These are phyloP conservation scores for Ladona fulva DNA, from an alignment of 1,140 invertebrate species.

Conservation along the genomic window DNA sequence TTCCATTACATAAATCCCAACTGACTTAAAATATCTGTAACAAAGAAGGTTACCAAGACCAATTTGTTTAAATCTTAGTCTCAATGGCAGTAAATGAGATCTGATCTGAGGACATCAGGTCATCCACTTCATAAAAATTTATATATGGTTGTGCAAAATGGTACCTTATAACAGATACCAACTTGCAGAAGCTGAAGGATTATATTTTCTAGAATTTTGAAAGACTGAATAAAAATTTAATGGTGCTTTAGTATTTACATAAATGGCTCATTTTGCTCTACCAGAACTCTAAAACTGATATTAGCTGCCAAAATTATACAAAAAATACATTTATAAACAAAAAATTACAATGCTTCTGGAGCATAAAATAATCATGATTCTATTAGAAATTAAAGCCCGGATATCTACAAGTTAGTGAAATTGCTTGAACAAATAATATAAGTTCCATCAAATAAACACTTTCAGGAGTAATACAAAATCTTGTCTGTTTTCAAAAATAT, in stretches of 20 bases:
- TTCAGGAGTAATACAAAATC: neutral
- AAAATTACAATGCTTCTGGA: neutral
- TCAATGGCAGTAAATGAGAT: constrained; percentile 5
- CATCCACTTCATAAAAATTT: neutral
- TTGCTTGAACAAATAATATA: neutral
- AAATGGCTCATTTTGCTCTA: neutral
- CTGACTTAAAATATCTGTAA: constrained; percentile 8
- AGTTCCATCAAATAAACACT: neutral
- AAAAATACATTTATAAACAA: constrained; percentile 1
- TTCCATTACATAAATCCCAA: neutral
- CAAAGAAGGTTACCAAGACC: constrained; percentile 9
- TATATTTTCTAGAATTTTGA: neutral
- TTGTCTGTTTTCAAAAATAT: constrained; percentile 9
- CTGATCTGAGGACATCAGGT: neutral
- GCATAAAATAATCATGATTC: neutral
- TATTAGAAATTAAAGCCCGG: neutral
- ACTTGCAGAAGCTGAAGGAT: neutral
- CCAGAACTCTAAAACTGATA: neutral
- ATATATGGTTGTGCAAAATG: neutral
- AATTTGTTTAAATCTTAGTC: neutral
- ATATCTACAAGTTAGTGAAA: neutral
- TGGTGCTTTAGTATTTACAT: neutral
- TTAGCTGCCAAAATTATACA: constrained; percentile 5
- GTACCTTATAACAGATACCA: constrained; percentile 1
- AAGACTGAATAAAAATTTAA: neutral